Evolutionary conservation across 2,888 invertebrate species (phyloP).

Genomic region (Limnephilus rhombicus): DNA sequence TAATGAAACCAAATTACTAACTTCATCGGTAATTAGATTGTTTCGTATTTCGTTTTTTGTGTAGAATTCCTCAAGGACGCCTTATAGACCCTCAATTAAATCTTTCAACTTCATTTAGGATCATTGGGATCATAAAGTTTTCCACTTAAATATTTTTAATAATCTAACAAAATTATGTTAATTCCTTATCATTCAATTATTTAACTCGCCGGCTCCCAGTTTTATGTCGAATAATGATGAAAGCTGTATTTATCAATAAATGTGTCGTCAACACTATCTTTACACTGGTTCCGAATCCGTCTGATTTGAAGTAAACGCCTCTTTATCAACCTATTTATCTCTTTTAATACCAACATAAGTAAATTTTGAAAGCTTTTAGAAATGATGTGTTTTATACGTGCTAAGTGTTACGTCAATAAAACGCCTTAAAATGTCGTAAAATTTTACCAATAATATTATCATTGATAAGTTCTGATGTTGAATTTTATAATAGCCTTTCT

Average conservation of each 20-base stretch:
- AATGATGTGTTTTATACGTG: conserved; percentile 21
- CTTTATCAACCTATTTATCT: background rate
- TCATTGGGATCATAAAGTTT: background rate
- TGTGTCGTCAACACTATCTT: background rate
- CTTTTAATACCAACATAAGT: background rate
- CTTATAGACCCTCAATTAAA: background rate
- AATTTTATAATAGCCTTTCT: background rate
- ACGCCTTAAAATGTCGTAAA: background rate
- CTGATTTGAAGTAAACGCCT: background rate
- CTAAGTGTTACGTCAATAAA: conserved; percentile 4
- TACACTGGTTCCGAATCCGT: background rate
- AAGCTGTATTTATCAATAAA: background rate
- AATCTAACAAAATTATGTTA: background rate
- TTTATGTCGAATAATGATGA: background rate
- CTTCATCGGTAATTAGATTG: too few relatives aligned
- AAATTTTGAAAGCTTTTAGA: conserved; percentile 35
- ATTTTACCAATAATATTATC: background rate
- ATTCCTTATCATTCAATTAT: background rate
- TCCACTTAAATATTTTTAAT: background rate
- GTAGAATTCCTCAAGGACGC: background rate
- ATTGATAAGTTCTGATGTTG: background rate
- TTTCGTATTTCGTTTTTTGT: too few relatives aligned
- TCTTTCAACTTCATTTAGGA: background rate
- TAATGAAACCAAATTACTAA: too few relatives aligned
- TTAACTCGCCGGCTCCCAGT: background rate